Percentiles rank a stretch among this genome's conserved stretches.
phyloP scores from a whole-genome alignment of 2,888 invertebrate genomes.

The Vesta saturnalis region DNA sequence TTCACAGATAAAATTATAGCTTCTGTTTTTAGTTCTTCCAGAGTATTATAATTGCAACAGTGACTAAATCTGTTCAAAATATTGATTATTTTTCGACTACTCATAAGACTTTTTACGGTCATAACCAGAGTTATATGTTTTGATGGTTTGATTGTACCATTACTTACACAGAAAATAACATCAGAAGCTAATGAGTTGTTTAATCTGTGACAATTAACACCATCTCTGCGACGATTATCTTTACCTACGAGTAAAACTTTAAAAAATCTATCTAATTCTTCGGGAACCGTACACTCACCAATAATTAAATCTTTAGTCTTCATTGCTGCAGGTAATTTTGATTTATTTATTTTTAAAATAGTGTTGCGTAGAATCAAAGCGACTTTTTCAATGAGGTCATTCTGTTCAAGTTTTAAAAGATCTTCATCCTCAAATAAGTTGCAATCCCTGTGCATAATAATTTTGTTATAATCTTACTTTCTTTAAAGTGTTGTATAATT shows the following conservation, averaged over 20 bases:
- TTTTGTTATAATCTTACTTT: not conserved
- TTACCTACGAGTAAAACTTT: not conserved
- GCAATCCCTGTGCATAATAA: not conserved
- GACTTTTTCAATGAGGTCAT: not conserved
- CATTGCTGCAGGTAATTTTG: not conserved
- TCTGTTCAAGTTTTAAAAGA: conserved; percentile 3
- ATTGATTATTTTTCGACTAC: too few relatives aligned
- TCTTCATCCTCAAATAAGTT: not conserved
- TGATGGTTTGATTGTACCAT: too few relatives aligned
- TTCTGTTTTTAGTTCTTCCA: too few relatives aligned
- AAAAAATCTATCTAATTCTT: not conserved
- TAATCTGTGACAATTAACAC: not conserved
- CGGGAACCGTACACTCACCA: not conserved
- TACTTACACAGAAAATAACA: not conserved
- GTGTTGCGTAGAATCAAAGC: not conserved
- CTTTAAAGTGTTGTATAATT: not conserved
- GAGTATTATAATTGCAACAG: too few relatives aligned
- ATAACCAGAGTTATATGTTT: too few relatives aligned
- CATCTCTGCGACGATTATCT: not conserved
- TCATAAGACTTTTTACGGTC: too few relatives aligned
- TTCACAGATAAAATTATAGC: too few relatives aligned
- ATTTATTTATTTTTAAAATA: not conserved
- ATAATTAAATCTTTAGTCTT: not conserved
- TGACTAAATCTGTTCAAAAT: too few relatives aligned
- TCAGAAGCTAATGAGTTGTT: not conserved